Evolutionary conservation across 2,888 invertebrate species (phyloP).

Genomic region (Amphiduros pacificus): DNA sequence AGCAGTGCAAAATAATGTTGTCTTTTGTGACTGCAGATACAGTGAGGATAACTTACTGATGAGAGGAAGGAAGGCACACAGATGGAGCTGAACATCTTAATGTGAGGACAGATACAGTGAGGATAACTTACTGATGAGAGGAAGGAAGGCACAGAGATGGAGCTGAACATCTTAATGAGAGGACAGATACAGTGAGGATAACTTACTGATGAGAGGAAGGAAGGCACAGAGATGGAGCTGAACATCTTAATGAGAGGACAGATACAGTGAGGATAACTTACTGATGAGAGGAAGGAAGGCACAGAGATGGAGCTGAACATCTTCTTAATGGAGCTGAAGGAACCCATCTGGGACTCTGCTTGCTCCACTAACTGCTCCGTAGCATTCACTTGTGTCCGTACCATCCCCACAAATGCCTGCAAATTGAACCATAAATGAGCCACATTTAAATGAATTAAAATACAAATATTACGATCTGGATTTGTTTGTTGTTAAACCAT

Average conservation of each 20-base stretch:
- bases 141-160: no score
- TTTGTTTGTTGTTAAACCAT: neutral
- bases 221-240: slow-evolving; percentile 17
- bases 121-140: no score
- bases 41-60: no score
- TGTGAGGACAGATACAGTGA: no score
- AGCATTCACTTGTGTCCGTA: slow-evolving; percentile 38
- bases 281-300: slow-evolving; percentile 9
- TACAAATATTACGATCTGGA: neutral
- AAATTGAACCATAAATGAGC: slow-evolving; percentile 8
- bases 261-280: slow-evolving; percentile 37
- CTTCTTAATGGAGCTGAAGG: slow-evolving; percentile 46
- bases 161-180: no score
- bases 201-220: slow-evolving; percentile 7
- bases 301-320: slow-evolving; percentile 32
- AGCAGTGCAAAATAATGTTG: no score
- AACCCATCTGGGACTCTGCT: slow-evolving; percentile 46
- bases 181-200: no score
- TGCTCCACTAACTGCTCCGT: slow-evolving; percentile 46
- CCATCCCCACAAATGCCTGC: slow-evolving; percentile 47
- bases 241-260: slow-evolving; percentile 46
- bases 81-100: no score
- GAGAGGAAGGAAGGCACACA: no score
- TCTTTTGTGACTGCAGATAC: no score
- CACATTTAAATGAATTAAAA: neutral